Conservation (phyloP, 2,797 vertebrate genomes). For the Crenuchus spilurus region DNA sequence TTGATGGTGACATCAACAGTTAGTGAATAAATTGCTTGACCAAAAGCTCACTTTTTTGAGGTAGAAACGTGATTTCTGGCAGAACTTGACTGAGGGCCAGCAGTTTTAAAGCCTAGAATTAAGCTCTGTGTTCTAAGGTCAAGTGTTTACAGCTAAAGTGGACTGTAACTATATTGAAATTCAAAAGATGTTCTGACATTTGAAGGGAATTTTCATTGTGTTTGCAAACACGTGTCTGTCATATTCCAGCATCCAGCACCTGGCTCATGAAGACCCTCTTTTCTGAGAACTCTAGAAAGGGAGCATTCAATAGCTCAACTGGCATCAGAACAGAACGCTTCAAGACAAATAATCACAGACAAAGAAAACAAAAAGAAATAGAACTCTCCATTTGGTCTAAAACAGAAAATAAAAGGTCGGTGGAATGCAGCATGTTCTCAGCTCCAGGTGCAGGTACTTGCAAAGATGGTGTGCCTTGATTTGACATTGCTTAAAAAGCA, state of each 20-base stretch:
- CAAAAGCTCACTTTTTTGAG: no score
- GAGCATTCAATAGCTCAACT: slow-evolving; percentile 18
- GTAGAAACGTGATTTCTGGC: no score
- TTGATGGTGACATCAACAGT: no score
- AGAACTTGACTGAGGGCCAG: no score
- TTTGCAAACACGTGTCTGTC: not conserved
- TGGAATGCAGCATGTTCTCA: slow-evolving; percentile 15
- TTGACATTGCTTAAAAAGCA: slow-evolving; percentile 46
- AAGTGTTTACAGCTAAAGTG: no score
- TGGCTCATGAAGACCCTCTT: not conserved
- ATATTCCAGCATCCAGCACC: slow-evolving; percentile 15
- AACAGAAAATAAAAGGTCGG: slow-evolving; percentile 16
- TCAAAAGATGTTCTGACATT: slow-evolving; percentile 13
- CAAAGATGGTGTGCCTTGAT: slow-evolving; percentile 35
- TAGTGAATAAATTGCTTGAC: no score
- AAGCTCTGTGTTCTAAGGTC: no score
- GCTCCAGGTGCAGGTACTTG: slow-evolving; percentile 45
- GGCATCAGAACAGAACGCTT: not conserved
- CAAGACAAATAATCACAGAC: not conserved
- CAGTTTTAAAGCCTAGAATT: no score
- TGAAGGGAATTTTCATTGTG: not conserved
- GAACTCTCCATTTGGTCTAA: slow-evolving; percentile 18
- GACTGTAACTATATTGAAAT: not conserved
- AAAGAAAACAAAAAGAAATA: slow-evolving; percentile 6
- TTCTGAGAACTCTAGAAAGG: not conserved